Percentiles rank a stretch among this genome's conserved stretches.
phyloP scores from a whole-genome alignment of 2,888 invertebrate species.

The Andrena flavipes region DNA sequence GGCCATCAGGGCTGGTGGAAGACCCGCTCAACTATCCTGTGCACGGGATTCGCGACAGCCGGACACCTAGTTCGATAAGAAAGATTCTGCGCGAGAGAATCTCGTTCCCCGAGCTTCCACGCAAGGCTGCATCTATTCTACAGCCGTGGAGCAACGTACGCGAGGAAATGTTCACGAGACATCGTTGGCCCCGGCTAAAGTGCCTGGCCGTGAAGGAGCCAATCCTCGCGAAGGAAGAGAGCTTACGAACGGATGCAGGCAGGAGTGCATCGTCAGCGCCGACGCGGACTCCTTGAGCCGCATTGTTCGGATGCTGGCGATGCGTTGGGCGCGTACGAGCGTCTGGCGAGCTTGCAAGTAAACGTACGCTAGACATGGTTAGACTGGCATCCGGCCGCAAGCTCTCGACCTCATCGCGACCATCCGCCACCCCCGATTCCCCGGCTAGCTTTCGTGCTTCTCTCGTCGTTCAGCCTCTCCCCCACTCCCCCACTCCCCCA shows the following conservation, averaged over 20 bases:
- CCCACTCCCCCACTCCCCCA: slow-evolving; percentile 2
- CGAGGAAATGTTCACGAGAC: neutral
- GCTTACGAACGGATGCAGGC: slow-evolving; percentile 12
- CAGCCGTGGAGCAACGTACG: neutral
- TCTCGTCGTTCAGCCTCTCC: slow-evolving; percentile 45
- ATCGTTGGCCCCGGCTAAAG: slow-evolving; percentile 4
- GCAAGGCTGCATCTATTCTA: neutral
- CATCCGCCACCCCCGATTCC: slow-evolving; percentile 65
- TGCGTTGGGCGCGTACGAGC: slow-evolving; percentile 73
- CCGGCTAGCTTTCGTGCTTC: slow-evolving; percentile 66
- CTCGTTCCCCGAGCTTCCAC: neutral
- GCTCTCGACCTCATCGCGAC: slow-evolving; percentile 82
- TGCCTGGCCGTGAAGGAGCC: neutral
- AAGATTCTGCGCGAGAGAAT: neutral
- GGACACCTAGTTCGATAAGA: slow-evolving; percentile 4
- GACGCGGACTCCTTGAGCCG: slow-evolving; percentile 74
- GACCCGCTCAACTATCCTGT: too few species aligned
- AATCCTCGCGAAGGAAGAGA: slow-evolving; percentile 29
- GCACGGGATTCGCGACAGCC: too few species aligned
- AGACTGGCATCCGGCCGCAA: slow-evolving; percentile 82
- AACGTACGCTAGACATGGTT: slow-evolving; percentile 78
- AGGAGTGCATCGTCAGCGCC: slow-evolving; percentile 60
- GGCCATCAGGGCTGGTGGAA: too few species aligned
- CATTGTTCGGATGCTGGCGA: slow-evolving; percentile 79
- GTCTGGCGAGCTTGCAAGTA: slow-evolving; percentile 76